phyloP scores from a whole-genome alignment of 2,888 invertebrate genomes.

The Malacosoma neustria region DNA sequence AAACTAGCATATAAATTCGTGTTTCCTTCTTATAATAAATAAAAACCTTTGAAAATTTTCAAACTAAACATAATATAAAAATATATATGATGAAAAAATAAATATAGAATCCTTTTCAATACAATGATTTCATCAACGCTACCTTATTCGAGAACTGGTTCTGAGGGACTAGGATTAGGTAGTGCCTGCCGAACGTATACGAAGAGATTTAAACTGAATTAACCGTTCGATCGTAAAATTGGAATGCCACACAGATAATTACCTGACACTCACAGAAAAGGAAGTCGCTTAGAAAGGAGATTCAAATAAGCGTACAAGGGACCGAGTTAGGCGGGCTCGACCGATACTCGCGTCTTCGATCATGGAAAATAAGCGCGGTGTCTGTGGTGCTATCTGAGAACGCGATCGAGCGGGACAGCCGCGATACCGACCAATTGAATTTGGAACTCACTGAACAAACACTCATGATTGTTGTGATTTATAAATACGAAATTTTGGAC shows the following conservation, averaged over 20 bases:
- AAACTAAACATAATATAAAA: no score
- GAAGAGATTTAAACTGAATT: conserved; percentile 74
- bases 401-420: conserved; percentile 39
- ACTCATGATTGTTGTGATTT: conserved; percentile 22
- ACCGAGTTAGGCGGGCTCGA: conserved; percentile 42
- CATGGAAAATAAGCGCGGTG: conserved; percentile 37
- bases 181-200: conserved; percentile 60
- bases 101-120: conserved; percentile 34
- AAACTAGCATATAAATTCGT: no score
- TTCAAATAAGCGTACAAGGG: conserved; percentile 70
- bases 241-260: conserved; percentile 75
- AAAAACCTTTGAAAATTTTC: no score
- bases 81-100: no score
- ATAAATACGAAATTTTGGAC: not conserved
- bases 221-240: conserved; percentile 74
- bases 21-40: no score
- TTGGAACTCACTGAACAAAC: conserved; percentile 20
- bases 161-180: conserved; percentile 62
- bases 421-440: conserved; percentile 48
- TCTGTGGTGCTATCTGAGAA: conserved; percentile 42
- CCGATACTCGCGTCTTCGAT: conserved; percentile 30
- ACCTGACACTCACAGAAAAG: conserved; percentile 75
- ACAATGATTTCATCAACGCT: conserved; percentile 16
- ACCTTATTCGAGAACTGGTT: conserved; percentile 39
- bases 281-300: conserved; percentile 66